A percentile compares a stretch with the other conserved stretches of the same genome.
Conservation (phyloP, 2,797 vertebrate species). For the Micromesistius poutassou region DNA sequence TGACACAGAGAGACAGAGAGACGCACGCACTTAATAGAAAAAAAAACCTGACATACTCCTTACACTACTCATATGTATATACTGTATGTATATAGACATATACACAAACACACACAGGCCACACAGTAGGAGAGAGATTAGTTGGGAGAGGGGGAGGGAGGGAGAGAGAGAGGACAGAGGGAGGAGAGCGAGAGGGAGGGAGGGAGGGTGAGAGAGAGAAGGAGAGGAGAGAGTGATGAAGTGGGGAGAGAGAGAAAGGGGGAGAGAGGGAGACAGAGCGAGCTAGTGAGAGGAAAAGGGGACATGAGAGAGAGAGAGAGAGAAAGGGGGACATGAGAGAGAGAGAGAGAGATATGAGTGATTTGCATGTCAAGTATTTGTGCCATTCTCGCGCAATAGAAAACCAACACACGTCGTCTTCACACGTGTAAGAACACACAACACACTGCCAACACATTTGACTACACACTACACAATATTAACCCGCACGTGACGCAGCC, state of each 20-base stretch:
- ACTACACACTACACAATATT: not conserved
- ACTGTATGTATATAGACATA: not conserved
- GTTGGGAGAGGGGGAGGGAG: not conserved
- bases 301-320: constrained; percentile 21
- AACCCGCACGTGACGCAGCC: not conserved
- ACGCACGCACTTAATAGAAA: not conserved
- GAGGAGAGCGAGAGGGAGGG: not conserved
- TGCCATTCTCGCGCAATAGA: not conserved
- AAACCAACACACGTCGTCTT: not conserved
- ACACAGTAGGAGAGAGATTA: not conserved
- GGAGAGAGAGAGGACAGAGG: not conserved
- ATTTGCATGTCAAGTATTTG: constrained; percentile 68
- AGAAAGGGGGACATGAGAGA: constrained; percentile 22
- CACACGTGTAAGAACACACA: no score
- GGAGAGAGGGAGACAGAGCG: not conserved
- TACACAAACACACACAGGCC: not conserved
- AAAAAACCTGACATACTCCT: not conserved
- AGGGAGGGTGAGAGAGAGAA: not conserved
- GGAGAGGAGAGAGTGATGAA: not conserved
- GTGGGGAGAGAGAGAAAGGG: constrained; percentile 21
- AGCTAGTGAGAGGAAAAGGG: constrained; percentile 1
- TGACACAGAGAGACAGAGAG: not conserved
- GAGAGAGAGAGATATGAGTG: constrained; percentile 36
- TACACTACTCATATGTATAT: not conserved
- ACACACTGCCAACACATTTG: no score